Conservation (phyloP, 2,113 vertebrate species). For the Ginglymostoma cirratum region DNA sequence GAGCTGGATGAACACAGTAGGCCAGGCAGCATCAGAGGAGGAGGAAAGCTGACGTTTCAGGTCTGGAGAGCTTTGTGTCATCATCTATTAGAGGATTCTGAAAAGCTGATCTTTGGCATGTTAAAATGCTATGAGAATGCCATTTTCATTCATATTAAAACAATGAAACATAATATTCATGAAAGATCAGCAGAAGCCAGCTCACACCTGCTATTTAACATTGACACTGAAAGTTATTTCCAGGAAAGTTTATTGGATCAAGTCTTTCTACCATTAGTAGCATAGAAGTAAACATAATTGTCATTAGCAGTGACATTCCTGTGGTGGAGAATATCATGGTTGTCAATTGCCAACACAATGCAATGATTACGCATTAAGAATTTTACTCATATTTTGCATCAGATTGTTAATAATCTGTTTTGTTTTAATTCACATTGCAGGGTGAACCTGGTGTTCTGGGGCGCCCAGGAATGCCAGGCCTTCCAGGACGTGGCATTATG, state of each 20-base stretch:
- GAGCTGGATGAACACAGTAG: too few relatives aligned
- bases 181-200: neutral
- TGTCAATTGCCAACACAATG: neutral
- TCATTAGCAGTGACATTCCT: neutral
- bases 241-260: neutral
- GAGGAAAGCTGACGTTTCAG: too few relatives aligned
- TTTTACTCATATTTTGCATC: neutral
- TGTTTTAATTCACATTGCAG: constrained; percentile 47
- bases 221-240: neutral
- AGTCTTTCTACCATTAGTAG: neutral
- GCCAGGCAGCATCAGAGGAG: too few relatives aligned
- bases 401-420: neutral
- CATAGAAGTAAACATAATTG: neutral
- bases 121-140: neutral
- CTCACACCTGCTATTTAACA: neutral
- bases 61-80: neutral
- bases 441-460: constrained; percentile 75
- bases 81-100: neutral
- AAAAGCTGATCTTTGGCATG: neutral
- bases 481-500: constrained; percentile 68
- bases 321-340: neutral
- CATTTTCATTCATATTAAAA: neutral
- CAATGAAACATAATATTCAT: neutral
- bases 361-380: neutral
- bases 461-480: constrained; percentile 68